phyloP scores from a whole-genome alignment of 2,113 vertebrate species.

The Elaphurus davidianus region DNA sequence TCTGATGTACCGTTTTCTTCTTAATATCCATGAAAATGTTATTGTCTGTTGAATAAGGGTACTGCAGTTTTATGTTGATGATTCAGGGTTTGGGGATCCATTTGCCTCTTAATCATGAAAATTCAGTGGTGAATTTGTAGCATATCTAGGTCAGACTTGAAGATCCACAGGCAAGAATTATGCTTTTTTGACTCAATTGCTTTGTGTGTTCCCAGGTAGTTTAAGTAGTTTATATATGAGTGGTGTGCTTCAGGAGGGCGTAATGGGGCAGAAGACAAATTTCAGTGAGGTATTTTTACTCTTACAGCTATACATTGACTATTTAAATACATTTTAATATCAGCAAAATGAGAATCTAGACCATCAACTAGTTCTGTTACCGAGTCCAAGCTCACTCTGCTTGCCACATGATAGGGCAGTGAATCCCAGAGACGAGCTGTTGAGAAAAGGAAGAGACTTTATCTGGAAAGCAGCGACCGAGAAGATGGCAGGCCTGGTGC shows the following conservation, averaged over 20 bases:
- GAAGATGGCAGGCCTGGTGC: background rate
- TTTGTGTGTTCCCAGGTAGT: conserved; percentile 31
- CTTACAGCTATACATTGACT: conserved; percentile 65
- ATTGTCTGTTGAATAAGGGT: conserved; percentile 51
- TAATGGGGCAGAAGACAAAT: conserved; percentile 53
- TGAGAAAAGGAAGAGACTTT: background rate
- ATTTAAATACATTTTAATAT: conserved; percentile 49
- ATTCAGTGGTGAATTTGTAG: conserved; percentile 34
- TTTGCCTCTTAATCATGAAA: conserved; percentile 37
- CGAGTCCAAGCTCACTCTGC: background rate
- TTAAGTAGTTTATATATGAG: conserved; percentile 42
- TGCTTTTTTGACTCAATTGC: conserved; percentile 54
- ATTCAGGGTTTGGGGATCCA: conserved; percentile 43
- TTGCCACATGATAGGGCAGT: background rate
- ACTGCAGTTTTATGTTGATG: conserved; percentile 46
- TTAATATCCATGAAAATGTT: conserved; percentile 27
- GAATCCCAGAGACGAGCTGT: background rate
- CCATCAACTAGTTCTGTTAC: background rate
- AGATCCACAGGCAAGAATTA: background rate
- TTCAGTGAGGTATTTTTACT: conserved; percentile 62
- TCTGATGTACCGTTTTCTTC: conserved; percentile 50
- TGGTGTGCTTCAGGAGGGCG: conserved; percentile 51
- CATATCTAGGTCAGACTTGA: background rate
- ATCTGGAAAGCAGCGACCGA: background rate
- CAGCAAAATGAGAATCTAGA: conserved; percentile 67